Evolutionary conservation across 2,888 invertebrate species (phyloP).

Genomic region (Clivina fossor): DNA sequence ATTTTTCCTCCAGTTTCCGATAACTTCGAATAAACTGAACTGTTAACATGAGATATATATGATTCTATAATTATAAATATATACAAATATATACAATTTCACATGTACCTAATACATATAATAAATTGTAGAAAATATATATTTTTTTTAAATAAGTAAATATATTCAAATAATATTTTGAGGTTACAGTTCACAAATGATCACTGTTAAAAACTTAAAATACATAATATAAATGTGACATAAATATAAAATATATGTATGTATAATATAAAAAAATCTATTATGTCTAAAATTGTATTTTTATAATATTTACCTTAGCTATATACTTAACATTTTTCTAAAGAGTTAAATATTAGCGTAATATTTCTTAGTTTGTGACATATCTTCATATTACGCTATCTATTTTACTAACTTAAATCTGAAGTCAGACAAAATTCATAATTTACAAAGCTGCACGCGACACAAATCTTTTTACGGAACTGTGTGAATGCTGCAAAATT

Average conservation of each 20-base stretch:
- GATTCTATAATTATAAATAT: no score
- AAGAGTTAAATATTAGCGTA: constrained; percentile 14
- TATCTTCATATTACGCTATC: constrained; percentile 22
- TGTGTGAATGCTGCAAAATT: constrained; percentile 18
- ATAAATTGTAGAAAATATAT: constrained; percentile 27
- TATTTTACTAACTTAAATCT: constrained; percentile 25
- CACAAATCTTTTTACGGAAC: constrained; percentile 18
- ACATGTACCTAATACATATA: constrained; percentile 22
- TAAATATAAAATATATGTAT: constrained; percentile 25
- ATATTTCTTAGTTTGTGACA: no score
- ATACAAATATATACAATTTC: constrained; percentile 30
- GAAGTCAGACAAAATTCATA: constrained; percentile 18
- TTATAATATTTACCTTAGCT: constrained; percentile 23
- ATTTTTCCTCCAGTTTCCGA: no score
- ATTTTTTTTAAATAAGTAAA: constrained; percentile 29
- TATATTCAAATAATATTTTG: constrained; percentile 30
- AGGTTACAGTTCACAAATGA: constrained; percentile 24
- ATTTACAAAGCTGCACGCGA: constrained; percentile 28
- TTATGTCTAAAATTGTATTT: constrained; percentile 16
- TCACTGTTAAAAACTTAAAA: constrained; percentile 15
- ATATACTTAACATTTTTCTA: constrained; percentile 17
- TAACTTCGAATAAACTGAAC: no score
- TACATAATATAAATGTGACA: constrained; percentile 17
- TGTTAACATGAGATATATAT: no score
- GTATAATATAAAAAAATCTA: constrained; percentile 28